phyloP scores from a whole-genome alignment of 2,888 invertebrate species.

The Erebia palarica region DNA sequence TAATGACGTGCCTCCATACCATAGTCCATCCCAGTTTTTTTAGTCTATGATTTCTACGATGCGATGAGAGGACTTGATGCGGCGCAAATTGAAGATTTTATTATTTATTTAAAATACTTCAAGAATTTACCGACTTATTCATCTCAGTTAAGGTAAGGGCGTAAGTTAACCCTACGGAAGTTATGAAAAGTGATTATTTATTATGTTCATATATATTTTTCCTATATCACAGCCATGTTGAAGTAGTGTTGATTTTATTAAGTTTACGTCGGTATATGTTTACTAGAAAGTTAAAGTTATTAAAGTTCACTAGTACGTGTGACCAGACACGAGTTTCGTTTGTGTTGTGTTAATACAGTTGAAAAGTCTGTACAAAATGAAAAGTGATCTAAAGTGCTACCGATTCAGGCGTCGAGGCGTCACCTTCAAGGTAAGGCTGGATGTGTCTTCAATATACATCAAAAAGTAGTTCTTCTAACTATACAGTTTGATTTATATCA shows the following conservation, averaged over 20 bases:
- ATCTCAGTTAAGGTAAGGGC: slow-evolving; percentile 81
- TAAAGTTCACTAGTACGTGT: slow-evolving; percentile 75
- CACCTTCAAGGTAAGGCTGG: slow-evolving; percentile 81
- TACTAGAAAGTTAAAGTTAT: slow-evolving; percentile 70
- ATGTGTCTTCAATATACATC: slow-evolving; percentile 80
- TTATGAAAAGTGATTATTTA: slow-evolving; percentile 80
- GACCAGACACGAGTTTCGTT: slow-evolving; percentile 79
- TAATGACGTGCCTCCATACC: slow-evolving; percentile 24
- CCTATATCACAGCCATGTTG: slow-evolving; percentile 82
- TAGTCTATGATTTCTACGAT: slow-evolving; percentile 53
- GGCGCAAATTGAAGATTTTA: slow-evolving; percentile 71
- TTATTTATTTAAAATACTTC: slow-evolving; percentile 66
- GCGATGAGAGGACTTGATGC: slow-evolving; percentile 64
- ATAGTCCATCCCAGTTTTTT: background rate
- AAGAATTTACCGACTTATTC: slow-evolving; percentile 76
- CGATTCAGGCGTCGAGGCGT: slow-evolving; percentile 79
- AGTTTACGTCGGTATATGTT: slow-evolving; percentile 78
- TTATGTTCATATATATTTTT: slow-evolving; percentile 77
- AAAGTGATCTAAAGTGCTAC: slow-evolving; percentile 82
- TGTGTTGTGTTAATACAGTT: slow-evolving; percentile 80
- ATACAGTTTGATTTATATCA: slow-evolving; percentile 34
- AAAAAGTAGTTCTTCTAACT: slow-evolving; percentile 68
- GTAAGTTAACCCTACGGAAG: slow-evolving; percentile 78
- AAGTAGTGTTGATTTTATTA: slow-evolving; percentile 81
- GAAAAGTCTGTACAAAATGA: slow-evolving; percentile 76